Base-by-base conservation (phyloP, 2,797 vertebrate species). In the Phylloscopus collybita region DNA sequence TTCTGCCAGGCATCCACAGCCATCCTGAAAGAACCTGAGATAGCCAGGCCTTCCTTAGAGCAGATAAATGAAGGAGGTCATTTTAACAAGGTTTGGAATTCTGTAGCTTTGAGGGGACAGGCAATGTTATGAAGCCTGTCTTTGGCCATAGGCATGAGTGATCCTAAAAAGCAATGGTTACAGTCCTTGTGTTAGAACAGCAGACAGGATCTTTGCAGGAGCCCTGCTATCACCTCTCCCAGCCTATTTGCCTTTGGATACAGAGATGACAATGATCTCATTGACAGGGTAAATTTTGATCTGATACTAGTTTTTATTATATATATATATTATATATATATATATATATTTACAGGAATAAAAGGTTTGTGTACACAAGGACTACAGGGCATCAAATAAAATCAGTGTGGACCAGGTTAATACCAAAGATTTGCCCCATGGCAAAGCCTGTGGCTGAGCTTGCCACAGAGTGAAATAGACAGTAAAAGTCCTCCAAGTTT, bases 101-200 rank as follows among this genome's bases (percentile, higher is more conserved):
- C 22, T 26, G 25, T 15, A 7, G 22, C 47, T 86, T 79, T 65
- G 45, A 72, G 44, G 10, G 26, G n/a, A 61, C 26, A 19, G 22
- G 50, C 1, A 0, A 17, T 32, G 16, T 26, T 67, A 36, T 20
- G 16, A 20, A 79, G 34, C 10, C 11, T 57, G 18, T 47, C 44
- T 70, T 74, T 66, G 53, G 32, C 42, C 42, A 53, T 14, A 51
- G 71, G 45, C 25, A 40, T 6, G 29, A 45, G 29, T 71, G 53
- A 67, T 4, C 29, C 36, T 72, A 23, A 70, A 71, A 72, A 42
- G 16, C 3, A 3, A 23, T 50, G 15, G 10, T 20, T 62, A 27
- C 10, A 11, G 16, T 13, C n/a, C 19, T 69, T 6, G 1, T 0
- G 0, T 64, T 8, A 47, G 32, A 73, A 53, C 25, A 71, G 20